Evolutionary conservation across 2,888 invertebrate genomes (phyloP), one percentile per base, ranked within the genome.

Genomic region (Unio delphinus): DNA sequence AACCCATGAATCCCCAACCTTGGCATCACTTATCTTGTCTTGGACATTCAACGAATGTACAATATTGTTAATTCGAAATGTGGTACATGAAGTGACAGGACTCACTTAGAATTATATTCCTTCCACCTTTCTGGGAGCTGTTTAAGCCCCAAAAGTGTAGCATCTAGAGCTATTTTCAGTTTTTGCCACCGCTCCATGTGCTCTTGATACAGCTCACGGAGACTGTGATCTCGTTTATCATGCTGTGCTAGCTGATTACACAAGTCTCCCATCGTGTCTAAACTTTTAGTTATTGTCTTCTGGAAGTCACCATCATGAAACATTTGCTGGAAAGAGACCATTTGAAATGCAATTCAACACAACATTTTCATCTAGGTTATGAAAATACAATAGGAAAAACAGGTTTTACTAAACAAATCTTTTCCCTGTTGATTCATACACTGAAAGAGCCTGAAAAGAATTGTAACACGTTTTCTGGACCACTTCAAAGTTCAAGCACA

Each of bases 61-160:
- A 6, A 67, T 20, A 58, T 64, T 65, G 54, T 55, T 45, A 34
- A n/a, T 63, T 63, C 15, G 18, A 61, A 18, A 23, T 64, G 7
- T 55, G n/a, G 11, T 20, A 60, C 54, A 55, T 23, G 56, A 66
- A 62, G 56, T 8, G 8, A 23, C 28, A 69, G 11, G 11, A 78
- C 84, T 89, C 85, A 93, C 92, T 94, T 95, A 70, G 93, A 92
- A 86, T 94, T 94, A 83, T 98, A 98, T 0, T 94, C 93, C 69
- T 95, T 94, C 97, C 97, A 97, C 85, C 96, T 95, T 60, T 95
- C 95, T 0, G 97, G 97, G 68, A 97, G 95, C 87, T 96, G 94
- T 80, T 95, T 95, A 67, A 95, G 89, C 73, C 94, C 93, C 78
- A 93, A 92, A 67, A 92, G 93, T 81, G 97, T 92, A 73, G 92